Percentiles rank a stretch among this genome's conserved stretches.
Conservation (phyloP, 2,888 invertebrate species). For the Scelioninae gen. 1 region DNA sequence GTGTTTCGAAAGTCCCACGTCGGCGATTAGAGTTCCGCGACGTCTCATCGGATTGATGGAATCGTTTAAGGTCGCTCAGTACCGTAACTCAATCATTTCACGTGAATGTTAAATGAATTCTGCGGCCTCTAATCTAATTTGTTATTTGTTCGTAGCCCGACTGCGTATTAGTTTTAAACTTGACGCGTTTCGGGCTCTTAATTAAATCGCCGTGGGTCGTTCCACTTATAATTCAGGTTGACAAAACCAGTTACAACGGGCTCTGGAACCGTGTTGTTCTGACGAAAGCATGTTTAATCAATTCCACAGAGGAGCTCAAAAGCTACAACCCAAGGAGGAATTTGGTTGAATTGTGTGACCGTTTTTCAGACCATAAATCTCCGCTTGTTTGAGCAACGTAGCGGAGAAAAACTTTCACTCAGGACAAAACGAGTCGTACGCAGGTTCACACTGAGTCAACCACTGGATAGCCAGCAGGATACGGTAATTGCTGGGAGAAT, state of each 20-base stretch:
- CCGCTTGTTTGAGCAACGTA: too few relatives aligned
- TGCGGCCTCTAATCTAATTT: not conserved
- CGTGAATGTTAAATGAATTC: not conserved
- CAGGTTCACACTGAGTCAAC: too few relatives aligned
- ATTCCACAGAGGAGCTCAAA: not conserved
- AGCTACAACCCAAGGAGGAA: not conserved
- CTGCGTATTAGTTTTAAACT: not conserved
- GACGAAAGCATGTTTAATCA: not conserved
- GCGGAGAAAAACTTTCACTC: too few relatives aligned
- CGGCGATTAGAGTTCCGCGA: not conserved
- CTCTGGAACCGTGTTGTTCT: not conserved
- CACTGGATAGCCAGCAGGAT: too few relatives aligned
- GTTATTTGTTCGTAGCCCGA: not conserved
- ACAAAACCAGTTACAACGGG: not conserved
- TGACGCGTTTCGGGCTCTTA: not conserved
- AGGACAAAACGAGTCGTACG: too few relatives aligned
- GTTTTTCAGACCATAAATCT: too few relatives aligned
- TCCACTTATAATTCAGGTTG: conserved; percentile 13
- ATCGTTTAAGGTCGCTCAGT: not conserved
- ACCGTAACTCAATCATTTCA: not conserved
- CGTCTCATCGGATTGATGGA: not conserved
- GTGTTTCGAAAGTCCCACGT: conserved; percentile 24
- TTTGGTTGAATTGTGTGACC: too few relatives aligned
- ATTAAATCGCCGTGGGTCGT: conserved; percentile 10
- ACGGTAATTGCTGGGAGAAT: too few relatives aligned